Evolutionary conservation across 2,797 vertebrate genomes (phyloP), one percentile per base, ranked within the genome.

Genomic region (Petrocephalus schoutedeni): DNA sequence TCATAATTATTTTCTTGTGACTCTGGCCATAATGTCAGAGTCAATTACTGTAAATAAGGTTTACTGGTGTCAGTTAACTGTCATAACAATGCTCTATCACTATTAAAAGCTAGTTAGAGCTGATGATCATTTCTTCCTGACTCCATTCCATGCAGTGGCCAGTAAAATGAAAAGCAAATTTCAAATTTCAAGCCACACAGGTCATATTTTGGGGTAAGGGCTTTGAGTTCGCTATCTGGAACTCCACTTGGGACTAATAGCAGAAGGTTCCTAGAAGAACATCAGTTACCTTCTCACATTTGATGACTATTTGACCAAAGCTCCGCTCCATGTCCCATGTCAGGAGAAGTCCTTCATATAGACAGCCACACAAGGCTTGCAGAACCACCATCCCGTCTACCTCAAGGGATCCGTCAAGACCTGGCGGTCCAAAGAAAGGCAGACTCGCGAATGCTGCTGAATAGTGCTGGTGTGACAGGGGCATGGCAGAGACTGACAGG

Each of bases 1-100:
- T 92, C 92, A 88, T 95, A 95, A 95, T 96, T 95, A 95, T 93
- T 87, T 80, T 80, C 36, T 80, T 80, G 74, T 45, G 90, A 80
- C 16, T 49, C 74, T 21, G 74, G 41, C 3, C 41, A 80, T 49
- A 41, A 49, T 80, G 74, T 80, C 41, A 49, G 74, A 80, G 6
- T 80, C 3, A 80, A 80, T 80, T 49, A 49, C 74, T 21, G 74
- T 49, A 49, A 80, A 21, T 80, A 94, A 94, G 91, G 93, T 93
- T 92, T 92, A 80, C 41, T 49, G 0, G 41, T 49, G 74, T 80
- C 19, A 41, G 14, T 74, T 74, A 14, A 41, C 28, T 36, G 64
- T 36, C 32, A 74, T 19, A 74, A 41, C 67, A 41, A 41, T 74
- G 32, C 67, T 74, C 67, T 41, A 41, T 7, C 32, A 74, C 67